Conservation (phyloP, 2,113 vertebrate genomes). For the Ursus arctos region DNA sequence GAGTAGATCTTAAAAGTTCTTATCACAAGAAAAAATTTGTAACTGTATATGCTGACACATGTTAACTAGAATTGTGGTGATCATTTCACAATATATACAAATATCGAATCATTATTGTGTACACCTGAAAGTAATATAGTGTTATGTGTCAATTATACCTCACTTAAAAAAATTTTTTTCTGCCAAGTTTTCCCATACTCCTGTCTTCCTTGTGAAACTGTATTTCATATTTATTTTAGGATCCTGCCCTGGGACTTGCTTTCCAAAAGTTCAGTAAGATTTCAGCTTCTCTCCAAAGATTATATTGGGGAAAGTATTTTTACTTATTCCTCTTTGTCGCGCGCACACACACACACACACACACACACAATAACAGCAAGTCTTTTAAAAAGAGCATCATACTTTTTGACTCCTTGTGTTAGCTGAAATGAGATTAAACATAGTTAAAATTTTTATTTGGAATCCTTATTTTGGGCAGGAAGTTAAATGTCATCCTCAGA, state of each 20-base stretch:
- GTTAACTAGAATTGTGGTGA: background rate
- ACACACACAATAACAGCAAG: background rate
- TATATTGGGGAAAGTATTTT: conserved; percentile 13
- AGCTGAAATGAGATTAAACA: conserved; percentile 60
- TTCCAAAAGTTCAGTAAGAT: conserved; percentile 65
- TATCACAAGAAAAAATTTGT: background rate
- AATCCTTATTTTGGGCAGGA: conserved; percentile 53
- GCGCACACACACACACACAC: background rate
- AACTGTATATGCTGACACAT: background rate
- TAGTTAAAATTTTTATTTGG: conserved; percentile 49
- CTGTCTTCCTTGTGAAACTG: conserved; percentile 20
- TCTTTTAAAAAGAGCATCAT: background rate
- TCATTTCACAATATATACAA: background rate
- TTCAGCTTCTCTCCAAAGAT: conserved; percentile 42
- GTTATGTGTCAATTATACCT: background rate
- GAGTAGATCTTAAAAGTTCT: conserved; percentile 1
- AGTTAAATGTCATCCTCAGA: background rate
- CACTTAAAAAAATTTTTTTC: background rate
- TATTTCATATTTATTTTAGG: conserved; percentile 63
- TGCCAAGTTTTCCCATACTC: conserved; percentile 43
- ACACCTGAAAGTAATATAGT: background rate
- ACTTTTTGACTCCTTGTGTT: conserved; percentile 19
- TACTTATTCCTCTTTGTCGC: background rate
- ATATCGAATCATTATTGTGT: background rate
- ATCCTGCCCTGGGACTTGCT: conserved; percentile 10